These are phyloP conservation scores for Erebia palarica DNA, from an alignment of 2,888 invertebrate genomes.

Conservation along the genomic window DNA sequence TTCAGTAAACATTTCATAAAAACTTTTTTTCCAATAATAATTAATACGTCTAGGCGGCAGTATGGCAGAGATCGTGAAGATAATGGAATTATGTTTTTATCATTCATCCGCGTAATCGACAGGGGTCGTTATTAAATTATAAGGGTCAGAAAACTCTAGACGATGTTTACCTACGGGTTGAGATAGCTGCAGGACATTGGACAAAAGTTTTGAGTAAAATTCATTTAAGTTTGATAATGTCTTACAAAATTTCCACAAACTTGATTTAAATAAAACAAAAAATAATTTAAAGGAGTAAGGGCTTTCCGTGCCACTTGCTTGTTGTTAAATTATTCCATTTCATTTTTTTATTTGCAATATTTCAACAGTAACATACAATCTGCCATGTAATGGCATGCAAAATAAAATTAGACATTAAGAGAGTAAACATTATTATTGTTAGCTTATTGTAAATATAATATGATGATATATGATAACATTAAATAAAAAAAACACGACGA, in stretches of 20 bases:
- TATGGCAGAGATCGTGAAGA: slow-evolving; percentile 9
- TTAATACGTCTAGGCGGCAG: slow-evolving; percentile 1
- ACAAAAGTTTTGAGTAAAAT: slow-evolving; percentile 1
- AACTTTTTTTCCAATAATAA: slow-evolving; percentile 8
- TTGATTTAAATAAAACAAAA: neutral
- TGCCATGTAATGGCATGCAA: too few relatives aligned
- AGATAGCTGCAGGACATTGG: slow-evolving; percentile 4
- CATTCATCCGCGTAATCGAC: slow-evolving; percentile 30
- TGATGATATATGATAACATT: too few relatives aligned
- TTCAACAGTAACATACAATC: too few relatives aligned
- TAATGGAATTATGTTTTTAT: slow-evolving; percentile 23
- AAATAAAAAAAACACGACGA: too few relatives aligned
- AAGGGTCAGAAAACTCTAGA: slow-evolving; percentile 8
- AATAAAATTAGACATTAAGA: too few relatives aligned
- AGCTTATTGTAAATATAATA: too few relatives aligned
- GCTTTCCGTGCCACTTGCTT: too few relatives aligned
- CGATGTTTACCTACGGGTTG: slow-evolving; percentile 3
- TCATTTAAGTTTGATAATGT: neutral
- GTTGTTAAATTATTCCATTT: too few relatives aligned
- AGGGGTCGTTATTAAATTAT: slow-evolving; percentile 32
- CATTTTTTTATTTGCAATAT: too few relatives aligned
- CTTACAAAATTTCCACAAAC: neutral
- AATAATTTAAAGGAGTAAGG: too few relatives aligned
- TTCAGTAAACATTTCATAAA: neutral
- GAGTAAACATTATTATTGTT: too few relatives aligned